Base-by-base conservation (phyloP, 2,113 vertebrate genomes). In the Pterocles gutturalis region DNA sequence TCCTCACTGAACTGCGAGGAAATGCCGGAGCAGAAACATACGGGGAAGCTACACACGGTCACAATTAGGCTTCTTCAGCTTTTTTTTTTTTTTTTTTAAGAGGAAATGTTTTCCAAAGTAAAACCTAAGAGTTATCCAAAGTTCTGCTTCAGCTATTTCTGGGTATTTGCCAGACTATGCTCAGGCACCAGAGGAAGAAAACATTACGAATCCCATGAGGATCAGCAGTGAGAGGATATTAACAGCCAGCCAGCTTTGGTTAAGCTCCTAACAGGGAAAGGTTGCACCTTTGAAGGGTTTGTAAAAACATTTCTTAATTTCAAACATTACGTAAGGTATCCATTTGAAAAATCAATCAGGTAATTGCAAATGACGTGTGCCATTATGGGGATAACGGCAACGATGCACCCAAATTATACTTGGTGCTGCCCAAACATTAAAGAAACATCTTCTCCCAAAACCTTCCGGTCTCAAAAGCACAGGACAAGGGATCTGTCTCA, bases 141-240 rank as follows among this genome's bases (percentile, higher is more conserved):
- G 66, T 25, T 55, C 61, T 61, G 21, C 14, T 49, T 21, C 29
- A 33, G 1, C 0, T 22, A 19, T 45, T 75, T 84, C 83, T 67
- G 4, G 25, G 22, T 14, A 10, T 82, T 69, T 91, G 17, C 57
- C 85, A 53, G 22, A 13, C 62, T 43, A 12, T 15, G 16, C 3
- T 33, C 45, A 0, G 2, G 25, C n/a, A 11, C 21, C 51, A 82
- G 54, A 53, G 46, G 43, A 61, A 43, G 36, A 49, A 72, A 92
- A 70, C 0, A 3, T 48, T n/a, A 38, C 22, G 55, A 45, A 58
- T 45, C 18, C 51, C 66, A 12, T 0, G 1, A n/a, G 29, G 46
- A 38, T 66, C 79, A 66, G 8, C 1, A 86, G 13, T 4, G 25
- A 70, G 24, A 82, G 55, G 38, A 33, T 46, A 54, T 54, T 41